phyloP scores from a whole-genome alignment of 2,888 invertebrate genomes.

The Rhorus exstirpatorius region DNA sequence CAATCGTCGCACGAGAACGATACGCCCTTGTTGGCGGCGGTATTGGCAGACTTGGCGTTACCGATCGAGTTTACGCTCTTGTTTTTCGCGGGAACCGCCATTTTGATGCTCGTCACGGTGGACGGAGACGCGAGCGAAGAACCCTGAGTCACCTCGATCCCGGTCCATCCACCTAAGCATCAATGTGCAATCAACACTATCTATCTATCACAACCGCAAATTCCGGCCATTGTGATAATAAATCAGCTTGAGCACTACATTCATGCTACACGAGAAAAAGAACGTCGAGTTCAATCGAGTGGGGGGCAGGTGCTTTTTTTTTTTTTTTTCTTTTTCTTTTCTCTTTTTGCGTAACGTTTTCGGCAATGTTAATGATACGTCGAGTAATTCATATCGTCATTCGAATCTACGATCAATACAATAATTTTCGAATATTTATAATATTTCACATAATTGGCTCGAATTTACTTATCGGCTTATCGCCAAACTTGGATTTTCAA shows the following conservation, averaged over 20 bases:
- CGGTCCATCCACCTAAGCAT: constrained; percentile 84
- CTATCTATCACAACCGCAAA: constrained; percentile 86
- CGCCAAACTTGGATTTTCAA: no score
- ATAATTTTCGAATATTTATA: background rate
- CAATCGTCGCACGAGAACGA: constrained; percentile 81
- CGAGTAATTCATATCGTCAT: background rate
- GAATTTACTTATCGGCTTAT: no score
- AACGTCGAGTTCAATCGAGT: constrained; percentile 73
- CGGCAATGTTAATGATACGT: background rate
- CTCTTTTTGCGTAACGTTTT: background rate
- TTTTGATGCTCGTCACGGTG: constrained; percentile 33
- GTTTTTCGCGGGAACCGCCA: background rate
- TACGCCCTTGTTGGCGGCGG: constrained; percentile 71
- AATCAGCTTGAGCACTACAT: constrained; percentile 86
- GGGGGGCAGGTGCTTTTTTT: background rate
- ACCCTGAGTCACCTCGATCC: constrained; percentile 73
- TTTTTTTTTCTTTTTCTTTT: constrained; percentile 12
- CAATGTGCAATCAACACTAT: constrained; percentile 86
- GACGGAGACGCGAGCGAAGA: constrained; percentile 64
- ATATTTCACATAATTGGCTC: background rate
- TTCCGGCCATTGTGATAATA: constrained; percentile 84
- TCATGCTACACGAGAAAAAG: constrained; percentile 83
- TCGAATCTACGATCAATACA: background rate
- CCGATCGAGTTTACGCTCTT: constrained; percentile 1
- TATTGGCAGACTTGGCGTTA: background rate